Percentiles rank a stretch among this genome's conserved stretches.
Conservation (phyloP, 2,888 invertebrate species). For the Odontocolon sp. region DNA sequence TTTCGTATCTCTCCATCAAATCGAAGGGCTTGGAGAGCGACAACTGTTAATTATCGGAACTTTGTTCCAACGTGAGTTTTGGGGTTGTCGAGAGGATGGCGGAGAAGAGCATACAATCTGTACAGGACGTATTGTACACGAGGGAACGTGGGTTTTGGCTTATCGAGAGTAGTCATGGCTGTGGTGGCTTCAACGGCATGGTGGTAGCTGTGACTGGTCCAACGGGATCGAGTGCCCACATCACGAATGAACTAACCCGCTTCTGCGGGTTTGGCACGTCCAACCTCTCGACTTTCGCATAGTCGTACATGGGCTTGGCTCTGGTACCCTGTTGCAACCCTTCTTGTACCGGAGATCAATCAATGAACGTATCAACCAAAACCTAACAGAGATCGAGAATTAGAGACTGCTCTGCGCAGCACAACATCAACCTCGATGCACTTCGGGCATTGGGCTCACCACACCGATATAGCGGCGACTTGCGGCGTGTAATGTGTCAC, state of each 20-base stretch:
- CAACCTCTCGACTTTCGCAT: constrained; percentile 61
- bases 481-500: constrained; percentile 69
- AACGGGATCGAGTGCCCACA: constrained; percentile 35
- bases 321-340: constrained; percentile 23
- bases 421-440: no score
- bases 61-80: constrained; percentile 33
- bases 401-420: constrained; percentile 16
- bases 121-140: constrained; percentile 47
- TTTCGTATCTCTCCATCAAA: constrained; percentile 31
- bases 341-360: constrained; percentile 32
- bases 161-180: constrained; percentile 38
- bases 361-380: constrained; percentile 42
- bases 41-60: constrained; percentile 45
- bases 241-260: constrained; percentile 11
- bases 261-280: neutral
- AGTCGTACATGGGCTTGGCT: neutral
- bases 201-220: constrained; percentile 19
- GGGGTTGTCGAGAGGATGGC: constrained; percentile 34
- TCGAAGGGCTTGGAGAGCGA: constrained; percentile 13
- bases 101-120: constrained; percentile 30
- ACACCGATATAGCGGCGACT: neutral
- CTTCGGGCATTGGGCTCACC: neutral
- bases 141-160: constrained; percentile 47
- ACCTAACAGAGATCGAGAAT: constrained; percentile 36
- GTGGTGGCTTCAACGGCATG: constrained; percentile 22